These are phyloP conservation scores for Dicaeum eximium DNA, from an alignment of 2,113 vertebrate genomes.

Conservation along the genomic window DNA sequence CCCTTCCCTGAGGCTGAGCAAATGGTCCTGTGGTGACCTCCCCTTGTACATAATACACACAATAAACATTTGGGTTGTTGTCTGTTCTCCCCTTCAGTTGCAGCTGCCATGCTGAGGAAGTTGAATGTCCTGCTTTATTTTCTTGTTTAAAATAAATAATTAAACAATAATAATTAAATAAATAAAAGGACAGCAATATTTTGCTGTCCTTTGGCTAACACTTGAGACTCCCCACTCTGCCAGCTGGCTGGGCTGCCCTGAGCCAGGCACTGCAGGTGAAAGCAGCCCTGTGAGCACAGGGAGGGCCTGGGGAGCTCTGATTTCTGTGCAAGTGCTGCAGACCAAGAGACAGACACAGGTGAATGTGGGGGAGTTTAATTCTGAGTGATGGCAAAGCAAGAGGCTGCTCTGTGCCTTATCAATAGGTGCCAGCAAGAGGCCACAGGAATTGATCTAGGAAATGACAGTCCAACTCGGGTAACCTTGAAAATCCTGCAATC, in stretches of 20 bases:
- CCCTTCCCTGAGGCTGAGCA: not conserved
- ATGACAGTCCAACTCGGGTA: not conserved
- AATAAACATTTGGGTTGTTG: not conserved
- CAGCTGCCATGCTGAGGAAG: not conserved
- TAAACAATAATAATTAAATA: too few species aligned
- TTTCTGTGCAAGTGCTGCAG: fast-evolving
- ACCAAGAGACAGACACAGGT: not conserved
- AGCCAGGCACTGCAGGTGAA: not conserved
- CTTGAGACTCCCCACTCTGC: not conserved
- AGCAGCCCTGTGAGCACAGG: not conserved
- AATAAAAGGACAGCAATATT: too few species aligned
- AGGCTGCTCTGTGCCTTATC: not conserved
- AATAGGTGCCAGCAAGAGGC: not conserved
- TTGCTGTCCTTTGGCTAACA: not conserved
- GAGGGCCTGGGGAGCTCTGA: not conserved
- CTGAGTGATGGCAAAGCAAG: not conserved
- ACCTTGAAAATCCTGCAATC: conserved; percentile 39
- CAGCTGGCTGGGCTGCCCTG: not conserved
- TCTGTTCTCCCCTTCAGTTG: not conserved
- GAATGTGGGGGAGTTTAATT: not conserved
- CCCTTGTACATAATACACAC: not conserved
- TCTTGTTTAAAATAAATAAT: not conserved
- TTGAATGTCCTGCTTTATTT: not conserved
- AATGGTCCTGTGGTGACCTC: not conserved
- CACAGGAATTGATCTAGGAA: not conserved